A percentile compares a stretch with the other conserved stretches of the same genome.
Conservation (phyloP, 2,888 invertebrate genomes). For the Listrodromus nycthemerus region DNA sequence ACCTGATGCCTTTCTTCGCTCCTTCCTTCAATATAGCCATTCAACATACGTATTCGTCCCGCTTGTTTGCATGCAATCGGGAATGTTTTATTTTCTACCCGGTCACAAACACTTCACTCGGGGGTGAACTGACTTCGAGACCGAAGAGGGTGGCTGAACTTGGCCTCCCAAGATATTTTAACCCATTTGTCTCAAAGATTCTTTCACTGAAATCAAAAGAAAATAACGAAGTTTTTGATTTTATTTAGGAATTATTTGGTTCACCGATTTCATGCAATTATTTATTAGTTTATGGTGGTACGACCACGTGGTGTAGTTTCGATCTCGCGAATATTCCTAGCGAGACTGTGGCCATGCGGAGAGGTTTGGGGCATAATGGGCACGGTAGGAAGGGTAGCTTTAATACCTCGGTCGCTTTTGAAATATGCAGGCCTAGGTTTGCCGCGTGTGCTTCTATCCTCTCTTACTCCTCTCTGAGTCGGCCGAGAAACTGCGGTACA, state of each 20-base stretch:
- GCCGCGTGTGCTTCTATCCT: slow-evolving; percentile 65
- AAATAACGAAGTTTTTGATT: background rate
- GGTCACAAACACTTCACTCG: slow-evolving; percentile 14
- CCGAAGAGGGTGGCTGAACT: slow-evolving; percentile 11
- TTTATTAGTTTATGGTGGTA: slow-evolving; percentile 35
- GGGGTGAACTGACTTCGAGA: slow-evolving; percentile 34
- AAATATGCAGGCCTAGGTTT: slow-evolving; percentile 84
- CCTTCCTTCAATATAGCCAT: slow-evolving; percentile 41
- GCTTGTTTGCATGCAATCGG: slow-evolving; percentile 53
- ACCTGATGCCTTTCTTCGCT: slow-evolving; percentile 52
- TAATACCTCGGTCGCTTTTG: slow-evolving; percentile 81
- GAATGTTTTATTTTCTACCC: slow-evolving; percentile 28
- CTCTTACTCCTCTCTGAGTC: slow-evolving; percentile 35
- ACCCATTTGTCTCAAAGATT: background rate
- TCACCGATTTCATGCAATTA: slow-evolving; percentile 43
- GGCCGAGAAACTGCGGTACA: slow-evolving; percentile 78
- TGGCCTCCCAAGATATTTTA: background rate
- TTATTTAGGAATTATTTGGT: background rate
- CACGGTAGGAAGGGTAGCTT: slow-evolving; percentile 83
- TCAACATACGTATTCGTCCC: slow-evolving; percentile 35
- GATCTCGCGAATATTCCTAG: slow-evolving; percentile 42
- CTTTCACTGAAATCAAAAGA: background rate
- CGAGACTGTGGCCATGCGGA: slow-evolving; percentile 42
- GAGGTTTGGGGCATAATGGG: slow-evolving; percentile 81
- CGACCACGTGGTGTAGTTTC: slow-evolving; percentile 30